Evolutionary conservation across 2,888 invertebrate species (phyloP), one percentile per base, ranked within the genome.

Genomic region (Aplocera efformata): DNA sequence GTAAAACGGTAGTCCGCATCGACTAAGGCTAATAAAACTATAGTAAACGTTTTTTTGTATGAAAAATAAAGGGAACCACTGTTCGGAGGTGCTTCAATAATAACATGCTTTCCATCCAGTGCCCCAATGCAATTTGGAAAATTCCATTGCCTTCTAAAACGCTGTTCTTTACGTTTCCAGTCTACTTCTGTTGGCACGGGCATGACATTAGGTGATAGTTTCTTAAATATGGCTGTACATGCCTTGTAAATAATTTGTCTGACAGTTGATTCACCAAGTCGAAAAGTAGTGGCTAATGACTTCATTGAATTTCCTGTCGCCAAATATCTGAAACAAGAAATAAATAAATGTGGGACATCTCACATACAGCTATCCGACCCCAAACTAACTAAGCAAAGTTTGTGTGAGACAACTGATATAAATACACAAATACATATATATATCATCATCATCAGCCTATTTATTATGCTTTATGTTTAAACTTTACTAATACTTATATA

Each of bases 1-100:
- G 24, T 37, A 42, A 51, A 51, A 28, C 5, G 29, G 43, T 39
- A 22, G 13, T 43, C 30, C 24, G 25, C 28, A 24, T 43, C 33
- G 33, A 32, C 26, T 27, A 38, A 27, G 31, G 32, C 38, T 32
- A 32, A 22, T 32, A 38, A 32, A 31, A 38, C 32, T 31, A 38
- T 10, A 8, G 1, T 5, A 25, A n/a, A 9, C 2, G 25, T 25
- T 25, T 25, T n/a, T n/a, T 25, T 25, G 9, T 27, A 27, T 26
- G 3, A 6, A 17, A 17, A 17, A 5, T 3, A 17, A 2, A 3
- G 13, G 5, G 13, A 17, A 3, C 13, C 13, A 17, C 3, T 3
- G 13, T 17, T 17, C 5, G 13, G 3, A 2, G 39, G 32, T 6
- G 27, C 27, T 9, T 11, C 11, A 22, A 39, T 27, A 7, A 9